Evolutionary conservation across 2,113 vertebrate genomes (phyloP).

Genomic region (Larimichthys crocea): DNA sequence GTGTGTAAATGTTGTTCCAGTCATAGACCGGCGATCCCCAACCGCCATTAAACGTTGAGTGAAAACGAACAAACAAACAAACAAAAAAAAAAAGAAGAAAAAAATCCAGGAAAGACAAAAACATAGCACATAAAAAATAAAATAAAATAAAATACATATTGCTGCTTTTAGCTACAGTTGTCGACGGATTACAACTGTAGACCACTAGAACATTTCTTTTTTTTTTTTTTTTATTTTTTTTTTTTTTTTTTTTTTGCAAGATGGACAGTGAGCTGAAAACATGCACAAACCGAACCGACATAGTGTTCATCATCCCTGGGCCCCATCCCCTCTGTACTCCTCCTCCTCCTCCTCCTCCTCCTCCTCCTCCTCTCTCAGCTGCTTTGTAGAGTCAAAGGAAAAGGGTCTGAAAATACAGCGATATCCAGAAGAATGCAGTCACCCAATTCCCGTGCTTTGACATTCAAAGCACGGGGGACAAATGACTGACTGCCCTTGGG

Average conservation of each 20-base stretch:
- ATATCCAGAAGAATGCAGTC: conserved; percentile 63
- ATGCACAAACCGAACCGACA: conserved; percentile 69
- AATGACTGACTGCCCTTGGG: conserved; percentile 67
- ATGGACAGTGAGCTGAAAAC: conserved; percentile 70
- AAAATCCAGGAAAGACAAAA: conserved; percentile 32
- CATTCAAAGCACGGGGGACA: conserved; percentile 78
- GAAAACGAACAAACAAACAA: conserved; percentile 51
- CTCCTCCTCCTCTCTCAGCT: conserved; percentile 67
- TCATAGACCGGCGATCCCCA: background rate
- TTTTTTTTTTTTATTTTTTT: too few relatives aligned
- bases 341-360: conserved; percentile 38
- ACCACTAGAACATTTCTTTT: conserved; percentile 79
- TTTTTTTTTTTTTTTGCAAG: conserved; percentile 41
- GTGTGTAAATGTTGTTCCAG: background rate
- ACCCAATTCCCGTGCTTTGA: conserved; percentile 75
- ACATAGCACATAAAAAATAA: conserved; percentile 48
- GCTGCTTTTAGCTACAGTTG: conserved; percentile 84
- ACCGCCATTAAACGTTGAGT: conserved; percentile 8
- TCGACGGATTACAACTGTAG: conserved; percentile 75
- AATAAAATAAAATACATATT: conserved; percentile 53
- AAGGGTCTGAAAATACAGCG: conserved; percentile 76
- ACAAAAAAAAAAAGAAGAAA: conserved; percentile 25
- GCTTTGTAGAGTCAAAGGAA: conserved; percentile 81
- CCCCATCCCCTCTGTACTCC: conserved; percentile 37
- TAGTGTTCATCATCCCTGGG: conserved; percentile 70